Evolutionary conservation across 2,888 invertebrate species (phyloP).

Genomic region (Volucella zonaria): DNA sequence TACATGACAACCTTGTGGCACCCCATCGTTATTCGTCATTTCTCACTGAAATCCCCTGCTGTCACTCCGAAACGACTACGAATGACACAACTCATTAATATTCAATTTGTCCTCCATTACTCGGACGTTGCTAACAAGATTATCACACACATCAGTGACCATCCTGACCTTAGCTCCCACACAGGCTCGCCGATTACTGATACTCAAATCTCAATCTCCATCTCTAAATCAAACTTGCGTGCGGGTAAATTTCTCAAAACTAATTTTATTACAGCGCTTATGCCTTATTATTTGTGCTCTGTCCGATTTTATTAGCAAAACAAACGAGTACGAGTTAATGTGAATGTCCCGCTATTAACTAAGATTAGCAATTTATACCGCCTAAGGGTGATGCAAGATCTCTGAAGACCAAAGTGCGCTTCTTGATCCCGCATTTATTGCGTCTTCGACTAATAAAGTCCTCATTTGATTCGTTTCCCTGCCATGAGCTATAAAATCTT

Average conservation of each 20-base stretch:
- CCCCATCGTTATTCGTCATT: too few species aligned
- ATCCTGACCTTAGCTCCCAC: constrained; percentile 50
- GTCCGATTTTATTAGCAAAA: constrained; percentile 41
- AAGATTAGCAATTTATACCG: constrained; percentile 60
- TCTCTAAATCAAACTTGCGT: constrained; percentile 20
- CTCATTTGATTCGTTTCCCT: constrained; percentile 57
- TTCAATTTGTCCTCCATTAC: constrained; percentile 16
- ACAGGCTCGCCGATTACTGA: neutral
- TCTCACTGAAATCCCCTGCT: too few species aligned
- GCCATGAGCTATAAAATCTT: constrained; percentile 47
- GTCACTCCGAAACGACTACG: too few species aligned
- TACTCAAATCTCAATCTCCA: constrained; percentile 14
- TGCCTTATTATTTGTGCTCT: constrained; percentile 47
- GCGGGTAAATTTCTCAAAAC: constrained; percentile 16
- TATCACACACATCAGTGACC: constrained; percentile 49
- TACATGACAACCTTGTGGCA: too few species aligned
- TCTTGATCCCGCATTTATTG: constrained; percentile 32
- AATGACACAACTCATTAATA: too few species aligned
- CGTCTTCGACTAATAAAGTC: constrained; percentile 43
- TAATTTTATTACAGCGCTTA: constrained; percentile 63
- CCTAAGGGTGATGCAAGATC: constrained; percentile 56
- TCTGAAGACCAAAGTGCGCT: constrained; percentile 9
- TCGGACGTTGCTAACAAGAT: constrained; percentile 42
- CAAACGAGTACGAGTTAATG: constrained; percentile 5
- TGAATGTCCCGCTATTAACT: constrained; percentile 47